Base-by-base conservation (phyloP, 2,113 vertebrate species). In the Romanogobio albipinnatus region DNA sequence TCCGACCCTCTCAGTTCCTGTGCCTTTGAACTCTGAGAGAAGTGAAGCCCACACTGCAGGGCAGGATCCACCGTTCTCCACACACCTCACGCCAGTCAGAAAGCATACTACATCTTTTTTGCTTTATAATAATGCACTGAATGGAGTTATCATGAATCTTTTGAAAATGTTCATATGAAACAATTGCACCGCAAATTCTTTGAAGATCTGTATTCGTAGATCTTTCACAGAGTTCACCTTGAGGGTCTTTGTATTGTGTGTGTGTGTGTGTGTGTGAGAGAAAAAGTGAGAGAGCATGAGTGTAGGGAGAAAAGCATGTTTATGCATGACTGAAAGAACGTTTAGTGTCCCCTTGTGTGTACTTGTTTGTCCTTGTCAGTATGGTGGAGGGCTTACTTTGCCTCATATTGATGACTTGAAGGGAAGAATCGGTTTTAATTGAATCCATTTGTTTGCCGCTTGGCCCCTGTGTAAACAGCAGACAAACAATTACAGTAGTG, bases 21-120 rank as follows among this genome's bases (percentile, higher is more conserved):
- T 92, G 93, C 91, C 94, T 95, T 95, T 95, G 94, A 95, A 95
- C 94, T 94, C 91, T 86, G 59, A 84, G 81, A 92, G 92, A 92
- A 91, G 93, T 92, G 93, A 93, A 91, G 93, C 93, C 92, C 92
- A 84, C 91, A 93, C 94, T 94, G 93, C 94, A 94, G 94, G 94
- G 94, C 93, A 95, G 94, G 92, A 94, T 95, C 92, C 91, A 91
- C 90, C 86, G 91, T 87, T 59, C 90, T 89, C 47, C 66, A 74
- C 62, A 79, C 26, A 66, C 86, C 73, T 47, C 56, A 49, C 10
- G 39, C 39, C 73, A 29, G 10, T 26, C 49, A 56, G 5, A 19
- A 56, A 56, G 22, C 17, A 29, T 19, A 17, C 22, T 15, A 78
- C 29, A 39, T 39, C 10, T 5, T 49, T 47, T 45, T 71, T 39